Percentiles rank a stretch among this genome's conserved stretches.
Conservation (phyloP, 2,797 vertebrate species). For the Danio albolineatus region DNA sequence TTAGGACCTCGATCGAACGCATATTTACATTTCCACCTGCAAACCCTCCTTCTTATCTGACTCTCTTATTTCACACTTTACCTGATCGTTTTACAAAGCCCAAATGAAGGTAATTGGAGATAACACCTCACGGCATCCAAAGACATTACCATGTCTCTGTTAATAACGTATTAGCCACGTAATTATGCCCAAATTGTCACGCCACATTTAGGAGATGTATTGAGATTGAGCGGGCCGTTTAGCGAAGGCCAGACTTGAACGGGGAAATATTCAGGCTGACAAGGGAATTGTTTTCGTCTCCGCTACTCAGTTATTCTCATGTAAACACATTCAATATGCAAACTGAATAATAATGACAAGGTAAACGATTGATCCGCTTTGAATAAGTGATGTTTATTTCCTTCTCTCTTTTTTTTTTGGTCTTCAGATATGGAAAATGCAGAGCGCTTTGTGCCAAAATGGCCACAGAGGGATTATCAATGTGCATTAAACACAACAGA, state of each 20-base stretch:
- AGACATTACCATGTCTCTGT: slow-evolving; percentile 58
- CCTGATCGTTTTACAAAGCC: slow-evolving; percentile 52
- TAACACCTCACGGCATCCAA: slow-evolving; percentile 53
- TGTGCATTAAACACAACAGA: slow-evolving; percentile 43
- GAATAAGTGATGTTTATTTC: slow-evolving; percentile 13
- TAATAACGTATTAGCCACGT: slow-evolving; percentile 61
- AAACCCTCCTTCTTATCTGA: slow-evolving; percentile 37
- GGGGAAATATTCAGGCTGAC: slow-evolving; percentile 40
- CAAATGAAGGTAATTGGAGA: slow-evolving; percentile 60
- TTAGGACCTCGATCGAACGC: slow-evolving; percentile 46
- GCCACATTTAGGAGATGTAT: slow-evolving; percentile 56
- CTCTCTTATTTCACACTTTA: slow-evolving; percentile 52
- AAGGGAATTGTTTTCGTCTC: slow-evolving; percentile 40
- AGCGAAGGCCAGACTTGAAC: slow-evolving; percentile 46
- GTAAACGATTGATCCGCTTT: slow-evolving; percentile 43
- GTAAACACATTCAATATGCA: slow-evolving; percentile 50
- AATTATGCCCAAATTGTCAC: slow-evolving; percentile 58
- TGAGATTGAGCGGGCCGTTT: slow-evolving; percentile 50
- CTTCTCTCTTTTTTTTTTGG: background rate
- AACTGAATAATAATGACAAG: slow-evolving; percentile 49
- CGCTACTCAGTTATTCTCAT: slow-evolving; percentile 19
- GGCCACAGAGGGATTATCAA: slow-evolving; percentile 52
- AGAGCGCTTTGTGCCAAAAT: slow-evolving; percentile 17
- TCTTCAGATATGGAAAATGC: slow-evolving; percentile 43
- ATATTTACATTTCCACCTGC: slow-evolving; percentile 54